Evolutionary conservation across 1,140 invertebrate species (phyloP).

Genomic region (Drosophila simulans): DNA sequence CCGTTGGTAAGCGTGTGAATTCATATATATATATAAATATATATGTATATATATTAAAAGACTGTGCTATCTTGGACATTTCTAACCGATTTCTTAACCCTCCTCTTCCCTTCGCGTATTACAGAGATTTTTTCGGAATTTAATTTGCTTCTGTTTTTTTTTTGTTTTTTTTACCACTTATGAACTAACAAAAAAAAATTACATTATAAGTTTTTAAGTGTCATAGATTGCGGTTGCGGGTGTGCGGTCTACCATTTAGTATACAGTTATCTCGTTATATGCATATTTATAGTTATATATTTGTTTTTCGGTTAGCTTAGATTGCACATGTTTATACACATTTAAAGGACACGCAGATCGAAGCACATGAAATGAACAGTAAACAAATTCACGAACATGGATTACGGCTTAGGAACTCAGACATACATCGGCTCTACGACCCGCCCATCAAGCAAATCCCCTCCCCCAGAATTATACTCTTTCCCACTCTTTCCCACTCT

Average conservation of each 20-base stretch:
- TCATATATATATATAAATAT: slow-evolving; percentile 13
- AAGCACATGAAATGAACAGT: slow-evolving; percentile 80
- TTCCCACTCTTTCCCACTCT: neutral
- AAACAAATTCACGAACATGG: slow-evolving; percentile 83
- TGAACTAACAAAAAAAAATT: slow-evolving; percentile 67
- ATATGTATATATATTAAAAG: slow-evolving; percentile 51
- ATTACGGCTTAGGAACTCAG: slow-evolving; percentile 81
- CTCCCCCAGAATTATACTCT: neutral
- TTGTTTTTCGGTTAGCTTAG: slow-evolving; percentile 57
- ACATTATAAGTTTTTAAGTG: slow-evolving; percentile 62
- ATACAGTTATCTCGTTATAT: slow-evolving; percentile 45
- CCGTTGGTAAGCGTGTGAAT: slow-evolving; percentile 18
- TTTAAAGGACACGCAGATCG: slow-evolving; percentile 79
- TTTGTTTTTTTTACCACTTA: slow-evolving; percentile 34
- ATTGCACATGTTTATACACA: slow-evolving; percentile 73
- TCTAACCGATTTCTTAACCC: slow-evolving; percentile 35
- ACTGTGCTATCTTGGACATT: slow-evolving; percentile 74
- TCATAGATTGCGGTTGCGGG: slow-evolving; percentile 36
- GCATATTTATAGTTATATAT: slow-evolving; percentile 41
- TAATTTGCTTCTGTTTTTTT: slow-evolving; percentile 20
- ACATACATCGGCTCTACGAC: slow-evolving; percentile 74
- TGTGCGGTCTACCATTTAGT: slow-evolving; percentile 49
- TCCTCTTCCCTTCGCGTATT: slow-evolving; percentile 34
- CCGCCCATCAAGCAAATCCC: neutral
- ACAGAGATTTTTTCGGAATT: slow-evolving; percentile 14